phyloP scores from a whole-genome alignment of 2,888 invertebrate genomes.

The Pocota personata region DNA sequence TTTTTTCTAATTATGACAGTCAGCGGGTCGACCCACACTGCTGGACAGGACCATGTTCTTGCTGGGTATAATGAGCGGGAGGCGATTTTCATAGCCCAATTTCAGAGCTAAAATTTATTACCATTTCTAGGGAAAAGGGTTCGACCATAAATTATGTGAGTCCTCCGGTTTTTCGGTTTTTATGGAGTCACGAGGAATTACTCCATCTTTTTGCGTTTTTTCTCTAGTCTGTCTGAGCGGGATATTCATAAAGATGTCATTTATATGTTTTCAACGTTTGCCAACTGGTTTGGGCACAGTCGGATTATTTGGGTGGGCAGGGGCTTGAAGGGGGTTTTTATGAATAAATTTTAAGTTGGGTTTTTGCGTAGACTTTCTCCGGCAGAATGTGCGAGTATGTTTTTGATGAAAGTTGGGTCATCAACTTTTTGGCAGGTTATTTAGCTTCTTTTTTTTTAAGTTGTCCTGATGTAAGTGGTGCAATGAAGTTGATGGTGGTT shows the following conservation, averaged over 20 bases:
- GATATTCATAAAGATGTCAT: constrained; percentile 57
- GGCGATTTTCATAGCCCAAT: constrained; percentile 40
- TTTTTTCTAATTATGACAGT: constrained; percentile 44
- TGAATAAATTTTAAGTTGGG: constrained; percentile 25
- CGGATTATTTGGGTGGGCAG: constrained; percentile 2
- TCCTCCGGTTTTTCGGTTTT: constrained; percentile 6
- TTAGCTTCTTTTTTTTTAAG: constrained; percentile 14
- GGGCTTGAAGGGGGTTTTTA: not conserved
- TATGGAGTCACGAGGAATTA: constrained; percentile 42
- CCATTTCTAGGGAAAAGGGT: constrained; percentile 48
- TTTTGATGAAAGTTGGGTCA: constrained; percentile 46
- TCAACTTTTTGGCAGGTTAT: constrained; percentile 67
- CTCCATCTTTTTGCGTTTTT: constrained; percentile 10
- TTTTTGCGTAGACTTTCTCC: not conserved
- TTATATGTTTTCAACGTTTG: constrained; percentile 58
- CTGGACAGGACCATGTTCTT: not conserved
- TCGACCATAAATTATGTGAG: constrained; percentile 47
- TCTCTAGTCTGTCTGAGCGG: constrained; percentile 4
- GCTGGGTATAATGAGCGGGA: constrained; percentile 23
- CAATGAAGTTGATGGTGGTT: constrained; percentile 8
- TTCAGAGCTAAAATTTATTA: constrained; percentile 42
- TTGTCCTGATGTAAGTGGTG: not conserved
- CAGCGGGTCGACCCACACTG: not conserved
- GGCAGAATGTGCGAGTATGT: not conserved
- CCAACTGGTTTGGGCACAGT: constrained; percentile 15